Base-by-base conservation (phyloP, 2,797 vertebrate species). In the Pseudochirops cupreus region DNA sequence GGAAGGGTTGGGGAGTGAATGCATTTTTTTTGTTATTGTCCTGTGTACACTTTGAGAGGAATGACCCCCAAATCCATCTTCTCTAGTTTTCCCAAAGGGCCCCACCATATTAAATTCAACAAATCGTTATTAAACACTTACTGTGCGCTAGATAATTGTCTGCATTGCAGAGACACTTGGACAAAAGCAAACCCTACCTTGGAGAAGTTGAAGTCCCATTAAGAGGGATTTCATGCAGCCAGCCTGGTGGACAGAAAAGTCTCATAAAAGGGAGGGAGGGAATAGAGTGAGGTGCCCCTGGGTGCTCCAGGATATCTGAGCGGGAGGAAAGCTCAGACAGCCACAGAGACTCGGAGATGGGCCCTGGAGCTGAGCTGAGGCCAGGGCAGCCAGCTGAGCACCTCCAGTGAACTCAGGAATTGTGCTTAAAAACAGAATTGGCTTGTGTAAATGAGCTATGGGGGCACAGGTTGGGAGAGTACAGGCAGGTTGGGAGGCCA, bases 81-180 rank as follows among this genome's bases (percentile, higher is more conserved):
- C 96, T 97, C 95, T 94, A 94, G 26, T 96, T 95, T 97, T 97
- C 94, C 96, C 89, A 56, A 96, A 97, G 92, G 96, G 92, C 96
- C 96, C 96, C 92, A 96, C 96, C 96, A 95, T 96, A 93, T 46
- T 50, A 50, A 87, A 50, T 87, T 50, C 39, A 10, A 24, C 21
- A 82, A 26, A 82, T 26, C 26, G 24, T 89, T 92, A 94, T 95
- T 82, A 94, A 87, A 94, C 93, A 3, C 90, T 95, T 58, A 89
- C 11, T 95, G 57, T 82, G 91, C 91, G 93, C 95, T 93, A 89
- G n/a, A 16, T 56, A 94, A 91, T 91, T 95, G 94, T 94, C 87
- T 14, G n/a, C 97, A 97, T 97, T 98, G 97, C 97, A 97, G 97
- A 96, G 93, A 87, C 74, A 46, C 29, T 7, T 93, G 93, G 92